These are phyloP conservation scores for Bettongia penicillata DNA, from an alignment of 2,113 vertebrate species.

Conservation along the genomic window DNA sequence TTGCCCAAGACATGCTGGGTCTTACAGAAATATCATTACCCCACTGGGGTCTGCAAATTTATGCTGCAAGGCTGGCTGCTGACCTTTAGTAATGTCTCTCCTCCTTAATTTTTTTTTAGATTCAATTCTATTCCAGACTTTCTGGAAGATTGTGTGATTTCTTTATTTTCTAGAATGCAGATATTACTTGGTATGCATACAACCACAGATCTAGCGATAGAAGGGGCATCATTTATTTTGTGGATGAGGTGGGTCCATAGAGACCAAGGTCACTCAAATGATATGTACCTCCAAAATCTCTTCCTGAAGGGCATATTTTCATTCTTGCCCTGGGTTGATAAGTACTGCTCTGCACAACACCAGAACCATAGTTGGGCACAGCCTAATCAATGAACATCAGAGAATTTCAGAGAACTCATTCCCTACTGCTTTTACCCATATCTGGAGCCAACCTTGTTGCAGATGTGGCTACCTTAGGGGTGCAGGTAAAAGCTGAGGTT, in stretches of 20 bases:
- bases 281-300: not conserved
- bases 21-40: not conserved
- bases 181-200: not conserved
- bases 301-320: not conserved
- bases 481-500: not conserved
- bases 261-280: not conserved
- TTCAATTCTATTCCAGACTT: not conserved
- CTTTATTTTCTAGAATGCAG: not conserved
- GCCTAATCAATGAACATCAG: not conserved
- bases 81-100: not conserved
- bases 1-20: not conserved
- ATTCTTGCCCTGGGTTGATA: not conserved
- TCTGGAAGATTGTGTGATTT: not conserved
- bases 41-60: constrained; percentile 15
- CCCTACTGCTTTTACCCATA: not conserved
- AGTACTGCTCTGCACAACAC: not conserved
- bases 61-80: not conserved
- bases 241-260: not conserved
- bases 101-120: not conserved
- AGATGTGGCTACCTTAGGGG: not conserved
- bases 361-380: not conserved
- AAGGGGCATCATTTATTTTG: not conserved
- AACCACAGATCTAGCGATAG: not conserved
- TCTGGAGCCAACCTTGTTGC: not conserved
- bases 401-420: not conserved